A percentile compares a stretch with the other conserved stretches of the same genome.
Evolutionary conservation across 2,797 vertebrate genomes (phyloP).

Genomic region (Cichlasoma orientale): DNA sequence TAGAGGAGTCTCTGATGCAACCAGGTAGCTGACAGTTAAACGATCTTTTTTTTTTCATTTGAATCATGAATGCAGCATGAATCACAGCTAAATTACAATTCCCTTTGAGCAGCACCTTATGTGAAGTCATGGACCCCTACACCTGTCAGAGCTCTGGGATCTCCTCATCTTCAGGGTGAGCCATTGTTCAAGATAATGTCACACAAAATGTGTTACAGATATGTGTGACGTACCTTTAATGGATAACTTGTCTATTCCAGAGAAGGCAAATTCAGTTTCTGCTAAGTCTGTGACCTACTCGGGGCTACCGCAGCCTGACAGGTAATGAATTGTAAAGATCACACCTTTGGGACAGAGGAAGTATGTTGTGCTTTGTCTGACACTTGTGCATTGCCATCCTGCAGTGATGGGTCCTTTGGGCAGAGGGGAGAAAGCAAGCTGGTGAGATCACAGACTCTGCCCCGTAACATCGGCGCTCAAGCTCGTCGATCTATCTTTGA

Average conservation of each 20-base stretch:
- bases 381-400: neutral
- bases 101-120: constrained; percentile 53
- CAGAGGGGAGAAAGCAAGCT: constrained; percentile 85
- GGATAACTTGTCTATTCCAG: constrained; percentile 72
- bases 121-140: constrained; percentile 78
- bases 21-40: constrained; percentile 70
- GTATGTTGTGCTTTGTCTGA: neutral
- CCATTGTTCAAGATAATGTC: neutral
- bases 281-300: constrained; percentile 79
- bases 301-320: constrained; percentile 68
- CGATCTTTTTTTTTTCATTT: neutral
- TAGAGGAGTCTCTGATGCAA: constrained; percentile 73
- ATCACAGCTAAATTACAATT: neutral
- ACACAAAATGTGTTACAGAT: neutral
- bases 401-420: constrained; percentile 47
- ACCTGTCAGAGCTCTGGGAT: constrained; percentile 74
- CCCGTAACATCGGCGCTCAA: constrained; percentile 87
- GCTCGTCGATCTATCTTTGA: constrained; percentile 89
- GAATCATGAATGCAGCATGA: neutral
- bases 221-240: neutral
- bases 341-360: neutral
- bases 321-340: constrained; percentile 48
- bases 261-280: constrained; percentile 74
- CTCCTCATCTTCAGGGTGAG: constrained; percentile 79
- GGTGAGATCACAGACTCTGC: constrained; percentile 94